phyloP scores from a whole-genome alignment of 2,888 invertebrate genomes.

The Agrochola lychnidis region DNA sequence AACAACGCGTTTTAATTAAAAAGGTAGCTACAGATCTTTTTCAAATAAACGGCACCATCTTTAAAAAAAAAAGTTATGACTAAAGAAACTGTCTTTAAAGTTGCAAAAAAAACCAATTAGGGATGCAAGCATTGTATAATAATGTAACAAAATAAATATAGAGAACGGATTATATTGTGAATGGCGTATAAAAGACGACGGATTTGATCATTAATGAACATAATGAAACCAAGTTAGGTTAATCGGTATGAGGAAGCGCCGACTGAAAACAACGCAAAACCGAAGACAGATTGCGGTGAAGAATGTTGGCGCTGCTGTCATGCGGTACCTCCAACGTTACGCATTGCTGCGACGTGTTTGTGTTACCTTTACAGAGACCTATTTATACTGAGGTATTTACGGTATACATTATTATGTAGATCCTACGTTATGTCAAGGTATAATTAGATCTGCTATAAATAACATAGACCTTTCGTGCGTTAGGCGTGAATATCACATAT shows the following conservation, averaged over 20 bases:
- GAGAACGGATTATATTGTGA: constrained; percentile 12
- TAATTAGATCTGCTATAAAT: constrained; percentile 53
- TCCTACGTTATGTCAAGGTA: constrained; percentile 32
- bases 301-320: constrained; percentile 52
- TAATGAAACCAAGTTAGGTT: constrained; percentile 39
- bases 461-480: constrained; percentile 45
- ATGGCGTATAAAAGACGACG: background rate
- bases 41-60: background rate
- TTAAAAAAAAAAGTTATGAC: background rate
- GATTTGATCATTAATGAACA: constrained; percentile 43
- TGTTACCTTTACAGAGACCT: constrained; percentile 37
- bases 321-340: constrained; percentile 39
- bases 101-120: background rate
- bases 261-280: constrained; percentile 66
- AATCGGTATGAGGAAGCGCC: constrained; percentile 51
- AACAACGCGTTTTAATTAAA: background rate
- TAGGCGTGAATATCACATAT: constrained; percentile 45
- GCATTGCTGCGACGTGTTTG: constrained; percentile 52
- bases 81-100: background rate
- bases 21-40: background rate
- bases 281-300: constrained; percentile 62
- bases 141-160: constrained; percentile 4
- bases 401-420: constrained; percentile 21
- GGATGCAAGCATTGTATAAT: background rate
- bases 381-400: constrained; percentile 27